Base-by-base conservation (phyloP, 2,888 invertebrate genomes). In the Sclerodermus sp. region DNA sequence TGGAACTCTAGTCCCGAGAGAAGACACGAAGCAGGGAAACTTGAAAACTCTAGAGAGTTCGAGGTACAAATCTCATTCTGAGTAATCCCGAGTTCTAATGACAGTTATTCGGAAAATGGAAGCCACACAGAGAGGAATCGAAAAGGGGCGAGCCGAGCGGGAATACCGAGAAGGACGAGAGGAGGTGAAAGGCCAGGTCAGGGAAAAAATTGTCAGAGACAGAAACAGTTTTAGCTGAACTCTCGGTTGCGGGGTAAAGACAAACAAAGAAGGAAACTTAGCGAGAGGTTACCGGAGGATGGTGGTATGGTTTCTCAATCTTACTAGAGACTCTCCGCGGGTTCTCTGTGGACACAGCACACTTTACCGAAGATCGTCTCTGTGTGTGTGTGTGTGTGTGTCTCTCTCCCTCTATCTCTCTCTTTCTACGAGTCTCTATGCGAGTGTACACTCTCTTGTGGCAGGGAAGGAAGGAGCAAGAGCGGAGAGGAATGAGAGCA, bases 401-500 rank as follows among this genome's bases (percentile, higher is more conserved):
- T 23, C 16, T n/a, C n/a, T n/a, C n/a, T n/a, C n/a, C 23, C 17
- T 9, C 23, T 29, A 14, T 23, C 23, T 12, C 12, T 42, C 12
- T 23, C 12, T 34, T n/a, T 6, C 41, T 16, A 31, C 13, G 45
- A 23, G 37, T 30, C 37, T 16, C 17, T n/a, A n/a, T n/a, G n/a
- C n/a, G n/a, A n/a, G n/a, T n/a, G n/a, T n/a, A n/a, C n/a, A n/a
- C n/a, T n/a, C n/a, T n/a, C n/a, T n/a, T n/a, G n/a, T n/a, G n/a
- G n/a, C n/a, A n/a, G n/a, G 12, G 34, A 31, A 12, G 4, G 12
- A 29, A 32, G 49, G 30, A 34, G 29, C 51, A 47, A 45, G 48
- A 23, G 39, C n/a, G n/a, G n/a, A n/a, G n/a, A n/a, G 30, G 53
- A 49, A 55, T 49, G 57, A 56, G 57, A 50, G 51, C n/a, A n/a